Base-by-base conservation (phyloP, 1,140 invertebrate species). In the Aphidius ervi region DNA sequence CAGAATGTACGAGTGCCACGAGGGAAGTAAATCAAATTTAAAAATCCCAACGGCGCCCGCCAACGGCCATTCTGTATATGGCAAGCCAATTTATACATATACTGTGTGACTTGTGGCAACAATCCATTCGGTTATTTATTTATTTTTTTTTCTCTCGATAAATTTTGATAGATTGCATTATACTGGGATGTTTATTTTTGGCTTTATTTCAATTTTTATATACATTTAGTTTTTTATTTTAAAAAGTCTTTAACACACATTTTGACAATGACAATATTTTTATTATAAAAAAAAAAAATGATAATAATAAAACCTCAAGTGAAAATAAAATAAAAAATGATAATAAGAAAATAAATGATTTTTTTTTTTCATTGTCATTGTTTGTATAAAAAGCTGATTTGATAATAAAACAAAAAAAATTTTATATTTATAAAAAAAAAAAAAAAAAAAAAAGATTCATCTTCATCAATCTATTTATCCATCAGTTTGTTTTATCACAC, bases 21-120 rank as follows among this genome's bases (percentile, higher is more conserved):
- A 76, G 75, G 68, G 68, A 67, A 70, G 73, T 78, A 79, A 78
- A 79, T 79, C 77, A 79, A 79, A 78, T 78, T 78, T 71, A 65
- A 70, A 60, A 72, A 76, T 78, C 76, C 75, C 76, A 68, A 54
- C 67, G 71, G 71, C 67, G 70, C 61, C 31, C 67, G 68, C 39
- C 52, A 42, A 70, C 63, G n/a, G 43, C 47, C 45, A 42, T 46
- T 40, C 16, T 43, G 20, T 46, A 56, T 56, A 46, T 56, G 52
- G 40, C 52, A 52, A 5, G 16, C 57, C 37, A 52, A 49, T 59
- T 59, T 59, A 10, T 31, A 52, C 42, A 40, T 40, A 43, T 50
- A 48, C 20, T 40, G 10, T 9, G 10, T 40, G 49, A 52, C 50
- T 54, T 41, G 52, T 16, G 39, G 52, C 52, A 54, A 54, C 52